Evolutionary conservation across 2,113 vertebrate species (phyloP), one percentile per base, ranked within the genome.

Genomic region (Aegithalos caudatus): DNA sequence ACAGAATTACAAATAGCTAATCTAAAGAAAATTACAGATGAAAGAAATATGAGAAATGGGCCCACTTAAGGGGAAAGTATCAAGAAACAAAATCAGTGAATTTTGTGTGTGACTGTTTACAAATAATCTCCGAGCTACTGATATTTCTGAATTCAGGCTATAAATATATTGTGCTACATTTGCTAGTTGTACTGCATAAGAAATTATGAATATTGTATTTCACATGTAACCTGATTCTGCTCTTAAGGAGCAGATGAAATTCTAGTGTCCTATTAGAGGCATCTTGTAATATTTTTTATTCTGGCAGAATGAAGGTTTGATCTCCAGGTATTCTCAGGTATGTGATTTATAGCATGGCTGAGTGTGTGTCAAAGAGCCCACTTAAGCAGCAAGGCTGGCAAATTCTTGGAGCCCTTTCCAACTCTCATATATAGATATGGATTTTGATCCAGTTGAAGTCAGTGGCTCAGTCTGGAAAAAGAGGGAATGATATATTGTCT

Each of bases 1-100:
- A 47, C 24, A 90, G 37, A 96, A 87, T 70, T 94, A 74, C 27
- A 91, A 92, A 84, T 60, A 92, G n/a, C 24, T 79, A 74, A 86
- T 91, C 40, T 65, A 92, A 94, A 91, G 88, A 84, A 92, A 95
- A 93, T 56, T 89, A 58, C 5, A 56, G 24, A 57, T 86, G 22
- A 67, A 77, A 71, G 25, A 81, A 90, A 86, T 81, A 60, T 4
- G 10, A 73, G 51, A 61, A 10, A 40, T 6, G 1, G 17, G 4
- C 7, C 6, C 10, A 25, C 24, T 60, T 91, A 45, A 47, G 19
- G 50, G 19, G 11, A 40, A 57, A 38, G 6, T 57, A 90, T 38
- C 12, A 29, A 33, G 31, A 70, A 91, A 90, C 7, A 13, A 51
- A 44, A 33, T 53, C 21, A 56, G 28, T 61, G 44, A 58, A 14